Evolutionary conservation across 2,113 vertebrate species (phyloP), one percentile per base, ranked within the genome.

Genomic region (Callipepla californica): DNA sequence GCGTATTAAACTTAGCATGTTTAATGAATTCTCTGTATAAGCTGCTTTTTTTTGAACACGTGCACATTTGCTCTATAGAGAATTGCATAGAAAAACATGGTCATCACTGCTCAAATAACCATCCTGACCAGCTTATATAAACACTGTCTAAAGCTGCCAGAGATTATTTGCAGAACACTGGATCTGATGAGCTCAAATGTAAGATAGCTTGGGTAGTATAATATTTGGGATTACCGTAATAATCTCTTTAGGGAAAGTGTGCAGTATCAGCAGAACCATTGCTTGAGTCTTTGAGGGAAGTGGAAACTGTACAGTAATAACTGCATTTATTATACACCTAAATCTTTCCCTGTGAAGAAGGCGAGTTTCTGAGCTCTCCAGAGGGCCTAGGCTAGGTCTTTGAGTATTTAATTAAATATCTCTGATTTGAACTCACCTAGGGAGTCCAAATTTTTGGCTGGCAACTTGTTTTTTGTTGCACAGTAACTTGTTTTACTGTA

Each of bases 181-280:
- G 94, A 98, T 98, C 97, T 98, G 98, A 98, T 98, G 98, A 98
- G 97, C 97, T 97, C 97, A 97, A 98, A 98, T 98, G 94, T 97
- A 98, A 97, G 97, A 97, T 98, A 97, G 96, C 97, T 96, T 92
- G 94, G 97, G 93, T 97, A 97, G 98, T 94, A 98, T 98, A 98
- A 98, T 98, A 98, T 99, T 98, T 98, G 96, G 98, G 98, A 99
- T 99, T 99, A 99, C 97, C 97, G 93, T 94, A 96, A 96, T 99
- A 99, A 99, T 99, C 99, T 98, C 98, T 98, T 99, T 98, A 99
- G 98, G 97, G 97, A 97, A 97, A 98, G 97, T 98, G 95, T 99
- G 98, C 98, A 96, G 96, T 97, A 98, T 99, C 99, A 99, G 98
- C 98, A 98, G 96, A 98, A 97, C n/a, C 73, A 67, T 69, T 93